phyloP scores from a whole-genome alignment of 2,113 vertebrate species.

The Datnioides undecimradiatus region DNA sequence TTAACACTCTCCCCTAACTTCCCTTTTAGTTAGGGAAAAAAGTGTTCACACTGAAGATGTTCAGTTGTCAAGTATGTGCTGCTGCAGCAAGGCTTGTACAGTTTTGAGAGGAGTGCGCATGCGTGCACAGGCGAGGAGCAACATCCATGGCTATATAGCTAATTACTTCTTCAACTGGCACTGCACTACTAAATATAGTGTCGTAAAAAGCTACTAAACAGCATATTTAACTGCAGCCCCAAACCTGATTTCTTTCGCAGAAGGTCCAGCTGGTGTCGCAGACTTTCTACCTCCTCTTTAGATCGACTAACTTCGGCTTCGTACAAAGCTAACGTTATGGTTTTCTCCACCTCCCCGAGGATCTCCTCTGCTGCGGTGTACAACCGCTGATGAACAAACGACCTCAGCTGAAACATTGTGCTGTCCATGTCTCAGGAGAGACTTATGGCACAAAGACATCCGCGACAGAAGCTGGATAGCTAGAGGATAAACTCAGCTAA shows the following conservation, averaged over 20 bases:
- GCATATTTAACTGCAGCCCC: neutral
- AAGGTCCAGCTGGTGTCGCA: constrained; percentile 12
- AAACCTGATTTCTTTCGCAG: constrained; percentile 26
- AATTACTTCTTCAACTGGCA: neutral
- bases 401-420: constrained; percentile 36
- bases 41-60: neutral
- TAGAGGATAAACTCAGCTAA: neutral
- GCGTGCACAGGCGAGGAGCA: neutral
- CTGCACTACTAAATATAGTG: neutral
- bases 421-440: constrained; percentile 18
- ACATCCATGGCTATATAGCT: neutral
- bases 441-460: fast-evolving
- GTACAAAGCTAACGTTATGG: constrained; percentile 41
- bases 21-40: neutral
- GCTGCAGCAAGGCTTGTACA: neutral
- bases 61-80: neutral
- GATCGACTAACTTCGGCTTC: constrained; percentile 34
- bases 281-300: constrained; percentile 24
- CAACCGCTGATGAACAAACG: constrained; percentile 48
- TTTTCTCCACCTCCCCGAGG: constrained; percentile 56
- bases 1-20: neutral
- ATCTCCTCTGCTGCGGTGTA: constrained; percentile 45
- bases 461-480: fast-evolving
- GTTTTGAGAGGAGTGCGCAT: neutral
- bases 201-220: neutral